A percentile compares a stretch with the other conserved stretches of the same genome.
These are phyloP conservation scores for Panonychus citri DNA, from an alignment of 1,140 invertebrate genomes.

Conservation along the genomic window DNA sequence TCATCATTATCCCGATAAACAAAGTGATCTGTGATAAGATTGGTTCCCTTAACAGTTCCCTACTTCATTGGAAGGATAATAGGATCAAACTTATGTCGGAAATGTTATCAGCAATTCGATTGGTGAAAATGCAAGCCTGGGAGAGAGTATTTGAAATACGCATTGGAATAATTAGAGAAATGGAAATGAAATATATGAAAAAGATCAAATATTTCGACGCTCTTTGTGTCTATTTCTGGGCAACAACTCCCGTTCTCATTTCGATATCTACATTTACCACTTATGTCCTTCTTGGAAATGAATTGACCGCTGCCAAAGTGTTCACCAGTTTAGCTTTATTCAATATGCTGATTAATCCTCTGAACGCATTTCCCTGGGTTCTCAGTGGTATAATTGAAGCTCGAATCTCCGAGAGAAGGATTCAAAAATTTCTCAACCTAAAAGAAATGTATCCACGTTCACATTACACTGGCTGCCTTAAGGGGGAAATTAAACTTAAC, in stretches of 20 bases:
- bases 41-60: conserved; percentile 50
- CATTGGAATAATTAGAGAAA: conserved; percentile 32
- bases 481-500: conserved; percentile 1
- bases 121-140: conserved; percentile 81
- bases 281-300: conserved; percentile 51
- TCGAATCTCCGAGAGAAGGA: conserved; percentile 42
- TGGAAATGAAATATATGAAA: conserved; percentile 44
- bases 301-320: conserved; percentile 57
- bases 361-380: conserved; percentile 97
- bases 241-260: conserved; percentile 87
- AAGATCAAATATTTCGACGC: conserved; percentile 88
- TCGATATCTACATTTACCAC: conserved; percentile 71
- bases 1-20: conserved; percentile 84
- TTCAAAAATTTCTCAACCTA: conserved; percentile 48
- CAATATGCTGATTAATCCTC: conserved; percentile 80
- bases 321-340: conserved; percentile 85
- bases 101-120: conserved; percentile 56
- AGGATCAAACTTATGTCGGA: conserved; percentile 73
- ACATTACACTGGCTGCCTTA: conserved; percentile 20
- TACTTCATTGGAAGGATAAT: conserved; percentile 78
- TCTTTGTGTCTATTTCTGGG: conserved; percentile 97
- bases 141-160: conserved; percentile 52
- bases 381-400: conserved; percentile 60
- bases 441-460: conserved; percentile 31
- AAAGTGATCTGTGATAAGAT: conserved; percentile 71